Evolutionary conservation across 2,113 vertebrate genomes (phyloP).

Genomic region (Pelvicachromis taeniatus): DNA sequence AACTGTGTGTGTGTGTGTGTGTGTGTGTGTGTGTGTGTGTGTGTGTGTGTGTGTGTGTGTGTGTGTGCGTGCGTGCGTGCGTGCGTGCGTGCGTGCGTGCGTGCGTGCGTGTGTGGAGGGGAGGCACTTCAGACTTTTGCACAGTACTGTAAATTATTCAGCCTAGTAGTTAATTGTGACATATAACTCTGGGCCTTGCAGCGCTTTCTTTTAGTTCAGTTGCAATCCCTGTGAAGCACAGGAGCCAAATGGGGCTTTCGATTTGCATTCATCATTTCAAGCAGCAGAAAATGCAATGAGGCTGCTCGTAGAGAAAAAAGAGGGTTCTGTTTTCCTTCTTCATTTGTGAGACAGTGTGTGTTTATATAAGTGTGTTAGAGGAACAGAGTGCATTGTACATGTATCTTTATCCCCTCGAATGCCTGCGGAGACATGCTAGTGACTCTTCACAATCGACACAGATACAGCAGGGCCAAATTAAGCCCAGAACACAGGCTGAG

Average conservation of each 20-base stretch:
- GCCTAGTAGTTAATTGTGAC: not conserved
- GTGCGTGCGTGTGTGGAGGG: not conserved
- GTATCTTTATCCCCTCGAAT: conserved; percentile 35
- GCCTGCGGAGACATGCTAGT: conserved; percentile 44
- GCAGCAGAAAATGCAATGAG: not conserved
- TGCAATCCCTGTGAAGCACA: conserved; percentile 9
- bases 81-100: not conserved
- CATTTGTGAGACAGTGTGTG: not conserved
- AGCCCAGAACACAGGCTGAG: conserved; percentile 53
- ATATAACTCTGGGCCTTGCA: conserved; percentile 29
- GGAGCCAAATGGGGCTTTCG: conserved; percentile 35
- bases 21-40: too few species aligned
- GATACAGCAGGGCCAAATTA: conserved; percentile 61
- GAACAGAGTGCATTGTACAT: conserved; percentile 1
- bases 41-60: too few species aligned
- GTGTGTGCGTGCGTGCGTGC: not conserved
- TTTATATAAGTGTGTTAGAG: not conserved
- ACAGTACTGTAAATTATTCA: conserved; percentile 1
- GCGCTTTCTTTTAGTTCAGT: conserved; percentile 12
- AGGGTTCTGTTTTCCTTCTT: conserved; percentile 18
- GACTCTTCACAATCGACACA: conserved; percentile 53
- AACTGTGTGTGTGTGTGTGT: not conserved
- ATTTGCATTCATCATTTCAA: conserved; percentile 1
- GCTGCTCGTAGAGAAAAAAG: conserved; percentile 9
- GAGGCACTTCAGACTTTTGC: not conserved